Evolutionary conservation across 2,888 invertebrate genomes (phyloP).

Genomic region (Drosophila nr. perissopoda): DNA sequence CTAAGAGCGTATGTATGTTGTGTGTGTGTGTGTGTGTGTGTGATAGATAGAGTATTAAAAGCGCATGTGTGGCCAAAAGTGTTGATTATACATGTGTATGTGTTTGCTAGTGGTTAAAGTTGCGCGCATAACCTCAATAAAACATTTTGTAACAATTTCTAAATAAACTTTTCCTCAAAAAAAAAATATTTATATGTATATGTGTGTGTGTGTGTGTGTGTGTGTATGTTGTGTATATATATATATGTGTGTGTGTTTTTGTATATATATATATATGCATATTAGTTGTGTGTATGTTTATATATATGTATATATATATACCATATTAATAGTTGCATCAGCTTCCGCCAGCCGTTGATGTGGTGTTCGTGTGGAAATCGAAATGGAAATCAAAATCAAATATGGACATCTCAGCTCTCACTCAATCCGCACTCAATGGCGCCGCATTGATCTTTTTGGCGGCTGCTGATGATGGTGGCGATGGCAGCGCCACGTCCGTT

Average conservation of each 20-base stretch:
- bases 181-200: constrained; percentile 51
- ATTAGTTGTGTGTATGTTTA: constrained; percentile 5
- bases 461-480: constrained; percentile 30
- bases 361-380: constrained; percentile 23
- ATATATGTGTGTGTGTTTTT: not conserved
- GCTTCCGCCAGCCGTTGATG: constrained; percentile 20
- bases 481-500: constrained; percentile 57
- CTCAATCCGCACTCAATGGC: constrained; percentile 74
- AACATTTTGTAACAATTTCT: constrained; percentile 74
- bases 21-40: not conserved
- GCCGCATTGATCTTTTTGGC: constrained; percentile 61
- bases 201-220: constrained; percentile 1
- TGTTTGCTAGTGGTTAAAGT: constrained; percentile 37
- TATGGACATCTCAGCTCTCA: constrained; percentile 8
- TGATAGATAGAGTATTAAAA: constrained; percentile 19
- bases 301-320: constrained; percentile 33
- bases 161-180: constrained; percentile 58
- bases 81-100: constrained; percentile 9
- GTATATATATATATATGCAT: constrained; percentile 12
- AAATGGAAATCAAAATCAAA: not conserved
- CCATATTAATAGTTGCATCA: constrained; percentile 23
- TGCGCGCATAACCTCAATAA: constrained; percentile 70
- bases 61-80: constrained; percentile 18
- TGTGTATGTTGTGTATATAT: not conserved
- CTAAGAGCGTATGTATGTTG: constrained; percentile 16